Conservation (phyloP, 2,888 invertebrate genomes). For the Crocallis elinguaria region DNA sequence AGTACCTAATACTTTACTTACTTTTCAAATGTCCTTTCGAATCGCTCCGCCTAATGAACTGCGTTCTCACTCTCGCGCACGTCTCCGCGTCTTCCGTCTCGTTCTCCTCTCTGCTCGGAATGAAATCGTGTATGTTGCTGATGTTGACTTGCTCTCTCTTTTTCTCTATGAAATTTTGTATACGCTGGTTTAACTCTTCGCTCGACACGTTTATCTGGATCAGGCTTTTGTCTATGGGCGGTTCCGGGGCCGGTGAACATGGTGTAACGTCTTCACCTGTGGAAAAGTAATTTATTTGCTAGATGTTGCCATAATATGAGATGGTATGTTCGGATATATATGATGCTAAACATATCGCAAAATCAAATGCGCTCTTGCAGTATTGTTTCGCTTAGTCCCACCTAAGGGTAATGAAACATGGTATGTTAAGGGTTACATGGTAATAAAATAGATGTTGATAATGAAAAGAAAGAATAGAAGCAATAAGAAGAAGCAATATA, state of each 20-base stretch:
- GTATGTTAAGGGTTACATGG: no score
- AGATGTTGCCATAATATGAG: no score
- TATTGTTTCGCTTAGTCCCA: no score
- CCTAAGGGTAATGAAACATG: no score
- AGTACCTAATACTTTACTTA: no score
- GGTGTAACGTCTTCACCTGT: slow-evolving; percentile 44
- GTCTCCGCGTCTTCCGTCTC: slow-evolving; percentile 79
- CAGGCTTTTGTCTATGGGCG: slow-evolving; percentile 63
- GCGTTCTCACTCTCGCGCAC: slow-evolving; percentile 91
- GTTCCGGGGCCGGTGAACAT: slow-evolving; percentile 24
- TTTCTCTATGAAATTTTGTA: slow-evolving; percentile 89
- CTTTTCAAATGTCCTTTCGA: slow-evolving; percentile 93
- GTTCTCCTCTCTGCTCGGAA: slow-evolving; percentile 61
- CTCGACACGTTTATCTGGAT: slow-evolving; percentile 89
- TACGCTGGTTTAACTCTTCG: slow-evolving; percentile 87
- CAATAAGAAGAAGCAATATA: no score
- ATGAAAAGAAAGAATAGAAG: no score
- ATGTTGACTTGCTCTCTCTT: slow-evolving; percentile 90
- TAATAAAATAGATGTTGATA: no score
- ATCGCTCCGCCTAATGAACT: slow-evolving; percentile 88
- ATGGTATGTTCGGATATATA: no score
- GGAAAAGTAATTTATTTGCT: no score
- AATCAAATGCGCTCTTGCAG: no score
- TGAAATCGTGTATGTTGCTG: slow-evolving; percentile 91
- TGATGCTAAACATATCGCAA: no score